A percentile compares a stretch with the other conserved stretches of the same genome.
These are phyloP conservation scores for Cepaea hortensis DNA, from an alignment of 2,888 invertebrate genomes.

Conservation along the genomic window DNA sequence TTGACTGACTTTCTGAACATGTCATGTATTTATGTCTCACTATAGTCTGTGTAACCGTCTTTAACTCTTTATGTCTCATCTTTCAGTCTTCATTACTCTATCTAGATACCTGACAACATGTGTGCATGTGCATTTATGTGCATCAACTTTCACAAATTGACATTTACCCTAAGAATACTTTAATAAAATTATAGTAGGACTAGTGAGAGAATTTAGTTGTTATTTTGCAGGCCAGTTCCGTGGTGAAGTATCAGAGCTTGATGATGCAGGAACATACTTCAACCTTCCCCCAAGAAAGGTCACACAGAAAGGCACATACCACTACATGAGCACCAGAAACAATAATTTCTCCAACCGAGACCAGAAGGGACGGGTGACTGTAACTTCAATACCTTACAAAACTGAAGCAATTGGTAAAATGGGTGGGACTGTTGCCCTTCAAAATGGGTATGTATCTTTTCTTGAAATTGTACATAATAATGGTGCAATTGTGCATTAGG, in stretches of 20 bases:
- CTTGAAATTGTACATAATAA: background rate
- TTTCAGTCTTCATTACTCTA: too few species aligned
- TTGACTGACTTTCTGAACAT: too few species aligned
- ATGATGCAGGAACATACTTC: constrained; percentile 75
- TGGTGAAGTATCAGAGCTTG: constrained; percentile 70
- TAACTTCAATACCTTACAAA: constrained; percentile 53
- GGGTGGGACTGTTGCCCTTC: constrained; percentile 66
- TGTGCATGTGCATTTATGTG: too few species aligned
- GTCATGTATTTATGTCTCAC: too few species aligned
- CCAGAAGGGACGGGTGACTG: constrained; percentile 73
- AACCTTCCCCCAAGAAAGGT: constrained; percentile 72
- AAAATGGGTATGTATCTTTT: constrained; percentile 60
- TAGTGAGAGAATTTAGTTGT: background rate
- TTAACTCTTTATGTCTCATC: too few species aligned
- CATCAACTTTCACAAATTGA: too few species aligned
- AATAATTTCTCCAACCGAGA: constrained; percentile 76
- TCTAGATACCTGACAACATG: too few species aligned
- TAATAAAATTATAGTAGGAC: background rate
- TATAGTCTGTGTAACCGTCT: too few species aligned
- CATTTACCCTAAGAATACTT: too few species aligned
- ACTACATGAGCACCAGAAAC: constrained; percentile 75
- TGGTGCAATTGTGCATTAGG: too few species aligned
- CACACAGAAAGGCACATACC: constrained; percentile 62
- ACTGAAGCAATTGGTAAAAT: constrained; percentile 66
- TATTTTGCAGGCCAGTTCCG: constrained; percentile 65